Evolutionary conservation across 2,113 vertebrate genomes (phyloP).

Genomic region (Limanda limanda): DNA sequence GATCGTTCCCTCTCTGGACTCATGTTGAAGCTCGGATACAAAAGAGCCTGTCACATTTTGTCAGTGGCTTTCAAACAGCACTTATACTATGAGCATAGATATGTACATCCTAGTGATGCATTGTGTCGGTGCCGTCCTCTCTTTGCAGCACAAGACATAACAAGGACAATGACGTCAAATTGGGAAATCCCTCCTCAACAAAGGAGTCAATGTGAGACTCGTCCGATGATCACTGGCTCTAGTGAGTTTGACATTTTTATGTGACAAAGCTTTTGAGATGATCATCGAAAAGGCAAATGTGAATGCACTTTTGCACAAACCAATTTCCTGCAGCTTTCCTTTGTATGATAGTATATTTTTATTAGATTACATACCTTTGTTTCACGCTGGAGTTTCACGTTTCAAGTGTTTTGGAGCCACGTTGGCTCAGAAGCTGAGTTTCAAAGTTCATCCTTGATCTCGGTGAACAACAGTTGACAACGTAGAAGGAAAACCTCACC

Average conservation of each 20-base stretch:
- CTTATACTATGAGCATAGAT: neutral
- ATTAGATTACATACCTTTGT: neutral
- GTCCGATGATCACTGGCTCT: neutral
- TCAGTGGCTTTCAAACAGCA: conserved; percentile 46
- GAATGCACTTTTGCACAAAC: neutral
- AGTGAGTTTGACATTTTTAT: neutral
- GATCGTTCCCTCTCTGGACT: conserved; percentile 7
- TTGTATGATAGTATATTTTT: neutral
- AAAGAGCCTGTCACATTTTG: conserved; percentile 15
- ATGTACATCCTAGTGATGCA: conserved; percentile 5
- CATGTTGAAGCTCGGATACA: neutral
- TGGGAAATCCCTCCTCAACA: too few relatives aligned
- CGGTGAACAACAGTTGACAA: neutral
- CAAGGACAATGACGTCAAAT: too few relatives aligned
- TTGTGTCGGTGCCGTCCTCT: neutral
- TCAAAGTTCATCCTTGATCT: conserved; percentile 4
- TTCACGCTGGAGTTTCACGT: neutral
- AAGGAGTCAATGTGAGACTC: neutral
- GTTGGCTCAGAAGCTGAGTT: neutral
- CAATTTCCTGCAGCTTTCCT: neutral
- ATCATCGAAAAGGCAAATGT: neutral
- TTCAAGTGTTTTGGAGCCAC: neutral
- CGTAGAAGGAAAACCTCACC: neutral
- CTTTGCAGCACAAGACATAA: neutral
- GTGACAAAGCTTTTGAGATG: neutral